phyloP scores from a whole-genome alignment of 2,888 invertebrate genomes.

The Drosophila nigricruria region DNA sequence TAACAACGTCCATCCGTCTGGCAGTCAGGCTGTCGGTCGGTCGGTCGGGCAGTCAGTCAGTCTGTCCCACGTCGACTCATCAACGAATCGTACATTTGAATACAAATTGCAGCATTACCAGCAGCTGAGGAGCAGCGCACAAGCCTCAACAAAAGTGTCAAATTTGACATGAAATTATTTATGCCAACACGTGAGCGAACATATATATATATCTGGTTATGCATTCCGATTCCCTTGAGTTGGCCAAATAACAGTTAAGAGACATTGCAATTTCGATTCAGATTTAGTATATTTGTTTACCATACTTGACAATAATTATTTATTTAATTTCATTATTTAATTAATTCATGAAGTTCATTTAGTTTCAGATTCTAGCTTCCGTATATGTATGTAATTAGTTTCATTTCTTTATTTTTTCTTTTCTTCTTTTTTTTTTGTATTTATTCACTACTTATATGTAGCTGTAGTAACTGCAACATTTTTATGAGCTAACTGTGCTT shows the following conservation, averaged over 20 bases:
- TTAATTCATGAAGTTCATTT: constrained; percentile 30
- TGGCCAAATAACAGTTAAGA: constrained; percentile 16
- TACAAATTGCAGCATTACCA: constrained; percentile 75
- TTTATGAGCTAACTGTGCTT: constrained; percentile 54
- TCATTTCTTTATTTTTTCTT: constrained; percentile 13
- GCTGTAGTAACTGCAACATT: constrained; percentile 56
- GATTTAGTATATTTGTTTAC: constrained; percentile 31
- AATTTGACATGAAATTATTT: constrained; percentile 73
- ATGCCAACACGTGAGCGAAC: constrained; percentile 62
- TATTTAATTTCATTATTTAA: constrained; percentile 24
- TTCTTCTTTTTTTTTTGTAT: neutral
- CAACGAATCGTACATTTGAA: constrained; percentile 77
- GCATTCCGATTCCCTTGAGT: constrained; percentile 13
- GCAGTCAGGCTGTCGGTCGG: constrained; percentile 11
- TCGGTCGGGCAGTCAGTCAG: constrained; percentile 8
- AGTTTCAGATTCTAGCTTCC: constrained; percentile 5
- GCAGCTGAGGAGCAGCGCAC: constrained; percentile 37
- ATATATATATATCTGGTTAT: constrained; percentile 44
- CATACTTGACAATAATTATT: constrained; percentile 49
- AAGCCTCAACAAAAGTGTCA: constrained; percentile 73
- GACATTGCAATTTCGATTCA: constrained; percentile 8
- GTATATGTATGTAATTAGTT: constrained; percentile 23
- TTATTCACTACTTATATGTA: constrained; percentile 32
- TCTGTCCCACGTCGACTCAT: constrained; percentile 53
- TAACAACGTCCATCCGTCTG: constrained; percentile 29